phyloP scores from a whole-genome alignment of 2,113 vertebrate species.

The Rousettus leschenaultii region DNA sequence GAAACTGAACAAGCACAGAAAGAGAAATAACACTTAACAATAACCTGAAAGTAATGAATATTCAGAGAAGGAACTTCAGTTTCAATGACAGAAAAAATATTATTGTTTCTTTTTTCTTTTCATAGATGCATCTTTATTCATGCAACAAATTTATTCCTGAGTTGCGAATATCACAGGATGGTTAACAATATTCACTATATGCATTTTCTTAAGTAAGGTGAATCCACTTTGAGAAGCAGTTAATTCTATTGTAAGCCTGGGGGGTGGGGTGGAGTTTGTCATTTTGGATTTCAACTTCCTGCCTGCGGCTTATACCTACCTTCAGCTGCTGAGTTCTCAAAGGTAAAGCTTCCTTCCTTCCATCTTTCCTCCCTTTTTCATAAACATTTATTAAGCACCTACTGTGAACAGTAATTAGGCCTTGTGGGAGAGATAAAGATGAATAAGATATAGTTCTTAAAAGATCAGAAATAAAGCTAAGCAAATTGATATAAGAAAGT shows the following conservation, averaged over 20 bases:
- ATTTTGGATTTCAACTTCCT: not conserved
- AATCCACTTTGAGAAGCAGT: not conserved
- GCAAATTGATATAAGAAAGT: not conserved
- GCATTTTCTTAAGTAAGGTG: not conserved
- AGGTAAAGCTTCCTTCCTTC: not conserved
- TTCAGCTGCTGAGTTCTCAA: not conserved
- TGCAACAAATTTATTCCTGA: not conserved
- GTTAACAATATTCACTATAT: not conserved
- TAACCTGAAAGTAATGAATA: conserved; percentile 56
- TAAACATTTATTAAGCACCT: not conserved
- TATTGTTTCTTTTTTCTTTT: not conserved
- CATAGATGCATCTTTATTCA: not conserved
- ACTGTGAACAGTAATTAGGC: not conserved
- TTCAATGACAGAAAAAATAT: not conserved
- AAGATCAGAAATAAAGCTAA: not conserved
- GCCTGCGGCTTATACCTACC: not conserved
- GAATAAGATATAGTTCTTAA: not conserved
- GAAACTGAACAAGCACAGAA: conserved; percentile 22
- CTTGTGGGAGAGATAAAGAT: not conserved
- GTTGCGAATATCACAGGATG: not conserved
- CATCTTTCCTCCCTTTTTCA: not conserved
- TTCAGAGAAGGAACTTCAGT: not conserved
- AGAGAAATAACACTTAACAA: conserved; percentile 9
- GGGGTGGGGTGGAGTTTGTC: too few relatives aligned
- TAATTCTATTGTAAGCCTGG: not conserved